phyloP scores from a whole-genome alignment of 2,113 vertebrate genomes.

The Etia nguti region DNA sequence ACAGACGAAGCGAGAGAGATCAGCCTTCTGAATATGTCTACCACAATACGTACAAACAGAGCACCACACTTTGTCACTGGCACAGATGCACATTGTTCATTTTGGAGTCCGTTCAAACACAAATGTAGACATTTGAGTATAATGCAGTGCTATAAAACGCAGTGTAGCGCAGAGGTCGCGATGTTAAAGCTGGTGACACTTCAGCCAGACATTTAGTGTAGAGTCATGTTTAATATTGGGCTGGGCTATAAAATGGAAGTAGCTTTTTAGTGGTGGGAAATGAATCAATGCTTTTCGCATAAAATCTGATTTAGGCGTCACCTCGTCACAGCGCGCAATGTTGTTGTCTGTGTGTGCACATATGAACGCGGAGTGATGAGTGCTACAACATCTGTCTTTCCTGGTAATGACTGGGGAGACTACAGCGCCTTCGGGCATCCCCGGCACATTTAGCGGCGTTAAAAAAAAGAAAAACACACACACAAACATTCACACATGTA shows the following conservation, averaged over 20 bases:
- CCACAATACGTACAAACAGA: constrained; percentile 40
- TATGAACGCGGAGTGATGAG: constrained; percentile 2
- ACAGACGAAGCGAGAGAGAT: constrained; percentile 6
- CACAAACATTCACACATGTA: neutral
- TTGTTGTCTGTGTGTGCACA: neutral
- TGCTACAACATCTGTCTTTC: constrained; percentile 68
- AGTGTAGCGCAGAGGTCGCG: neutral
- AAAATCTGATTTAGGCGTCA: constrained; percentile 54
- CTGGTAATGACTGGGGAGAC: constrained; percentile 58
- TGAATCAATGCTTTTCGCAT: constrained; percentile 60
- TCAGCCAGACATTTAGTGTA: constrained; percentile 31
- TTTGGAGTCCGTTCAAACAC: constrained; percentile 39
- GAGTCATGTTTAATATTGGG: constrained; percentile 42
- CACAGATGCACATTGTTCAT: constrained; percentile 26
- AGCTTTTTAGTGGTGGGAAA: constrained; percentile 50
- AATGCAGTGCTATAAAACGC: constrained; percentile 24
- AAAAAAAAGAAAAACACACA: neutral
- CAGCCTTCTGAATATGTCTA: constrained; percentile 26
- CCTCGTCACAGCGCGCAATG: constrained; percentile 32
- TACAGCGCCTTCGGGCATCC: constrained; percentile 42
- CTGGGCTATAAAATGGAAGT: constrained; percentile 35
- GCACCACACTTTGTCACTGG: constrained; percentile 1
- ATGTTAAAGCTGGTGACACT: constrained; percentile 7
- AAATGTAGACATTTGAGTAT: constrained; percentile 23
- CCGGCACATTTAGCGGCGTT: constrained; percentile 48